Percentiles rank a stretch among this genome's conserved stretches.
Conservation (phyloP, 2,888 invertebrate species). For the Chalcis sispes region DNA sequence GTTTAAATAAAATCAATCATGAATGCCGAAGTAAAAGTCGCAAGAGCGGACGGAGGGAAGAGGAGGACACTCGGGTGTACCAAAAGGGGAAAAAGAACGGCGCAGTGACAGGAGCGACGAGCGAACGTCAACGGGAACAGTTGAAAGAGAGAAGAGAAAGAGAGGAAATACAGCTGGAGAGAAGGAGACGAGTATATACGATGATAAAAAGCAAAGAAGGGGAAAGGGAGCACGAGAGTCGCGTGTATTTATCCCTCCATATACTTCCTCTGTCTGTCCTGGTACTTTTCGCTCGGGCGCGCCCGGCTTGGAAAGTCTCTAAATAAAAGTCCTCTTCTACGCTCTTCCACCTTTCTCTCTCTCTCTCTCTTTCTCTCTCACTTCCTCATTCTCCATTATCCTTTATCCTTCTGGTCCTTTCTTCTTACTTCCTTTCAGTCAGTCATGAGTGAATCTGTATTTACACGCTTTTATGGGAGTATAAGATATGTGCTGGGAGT, state of each 20-base stretch:
- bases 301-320: conserved; percentile 6
- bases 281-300: neutral
- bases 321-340: conserved; percentile 35
- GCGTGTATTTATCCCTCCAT: conserved; percentile 21
- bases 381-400: conserved; percentile 37
- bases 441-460: no score
- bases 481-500: no score
- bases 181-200: neutral
- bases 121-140: neutral
- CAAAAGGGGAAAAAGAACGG: conserved; percentile 5
- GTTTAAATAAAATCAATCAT: conserved; percentile 29
- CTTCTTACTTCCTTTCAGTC: neutral
- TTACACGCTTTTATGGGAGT: no score
- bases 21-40: neutral
- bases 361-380: neutral
- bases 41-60: neutral
- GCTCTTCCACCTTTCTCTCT: neutral
- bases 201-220: conserved; percentile 5
- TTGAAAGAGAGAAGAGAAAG: conserved; percentile 8
- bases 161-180: neutral
- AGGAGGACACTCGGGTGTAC: neutral
- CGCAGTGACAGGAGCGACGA: neutral
- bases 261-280: conserved; percentile 26
- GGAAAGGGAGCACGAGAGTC: neutral
- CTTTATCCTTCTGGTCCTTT: neutral